These are phyloP conservation scores for Gymnosoma rotundatum DNA, from an alignment of 2,888 invertebrate genomes.

Conservation along the genomic window DNA sequence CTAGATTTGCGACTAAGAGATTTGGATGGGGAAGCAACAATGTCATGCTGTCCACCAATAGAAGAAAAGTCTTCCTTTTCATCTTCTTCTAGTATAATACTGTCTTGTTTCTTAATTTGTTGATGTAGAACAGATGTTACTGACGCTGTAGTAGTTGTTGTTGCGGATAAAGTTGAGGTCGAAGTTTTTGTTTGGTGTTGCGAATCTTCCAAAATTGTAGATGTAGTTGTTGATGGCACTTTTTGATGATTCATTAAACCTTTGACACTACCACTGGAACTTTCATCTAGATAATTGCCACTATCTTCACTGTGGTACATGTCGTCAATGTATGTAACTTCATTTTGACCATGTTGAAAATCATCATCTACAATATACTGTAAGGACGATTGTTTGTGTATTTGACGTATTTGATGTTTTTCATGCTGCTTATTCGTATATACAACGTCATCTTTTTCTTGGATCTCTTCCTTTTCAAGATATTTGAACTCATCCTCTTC, in stretches of 20 bases:
- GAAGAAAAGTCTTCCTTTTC: conserved; percentile 72
- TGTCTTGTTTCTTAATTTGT: conserved; percentile 79
- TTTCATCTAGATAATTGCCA: conserved; percentile 80
- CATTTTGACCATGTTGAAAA: conserved; percentile 69
- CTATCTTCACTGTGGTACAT: conserved; percentile 79
- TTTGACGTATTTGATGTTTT: conserved; percentile 68
- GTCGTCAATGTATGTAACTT: conserved; percentile 77
- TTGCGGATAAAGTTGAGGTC: neutral
- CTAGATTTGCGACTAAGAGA: conserved; percentile 68
- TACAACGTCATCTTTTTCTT: conserved; percentile 45
- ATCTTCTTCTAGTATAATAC: conserved; percentile 78
- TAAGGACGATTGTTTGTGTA: conserved; percentile 52
- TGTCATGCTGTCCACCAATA: conserved; percentile 15
- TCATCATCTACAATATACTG: conserved; percentile 72
- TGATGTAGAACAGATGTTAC: conserved; percentile 59
- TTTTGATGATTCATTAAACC: conserved; percentile 41
- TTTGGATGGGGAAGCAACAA: conserved; percentile 45
- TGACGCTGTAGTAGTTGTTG: conserved; percentile 30
- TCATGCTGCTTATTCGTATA: conserved; percentile 11
- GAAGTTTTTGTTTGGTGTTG: neutral
- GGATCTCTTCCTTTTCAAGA: conserved; percentile 79
- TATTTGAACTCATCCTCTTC: conserved; percentile 82
- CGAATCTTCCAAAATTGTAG: neutral
- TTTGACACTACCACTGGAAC: conserved; percentile 77
- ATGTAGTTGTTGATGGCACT: conserved; percentile 4